Base-by-base conservation (phyloP, 2,888 invertebrate species). In the Morpho helenor region DNA sequence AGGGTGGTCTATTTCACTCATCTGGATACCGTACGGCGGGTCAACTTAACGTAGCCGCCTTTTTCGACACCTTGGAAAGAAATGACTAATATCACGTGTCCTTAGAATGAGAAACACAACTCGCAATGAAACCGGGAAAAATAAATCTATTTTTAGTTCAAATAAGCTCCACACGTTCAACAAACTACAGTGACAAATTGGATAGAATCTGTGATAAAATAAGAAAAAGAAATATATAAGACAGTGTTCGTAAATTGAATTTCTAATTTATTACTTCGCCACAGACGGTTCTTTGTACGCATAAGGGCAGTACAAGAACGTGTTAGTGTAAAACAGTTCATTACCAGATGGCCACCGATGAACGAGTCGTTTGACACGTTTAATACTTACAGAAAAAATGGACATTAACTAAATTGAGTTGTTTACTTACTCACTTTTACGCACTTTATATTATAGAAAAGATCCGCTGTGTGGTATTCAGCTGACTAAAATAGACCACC, bases 301-400 rank as follows among this genome's bases (percentile, higher is more conserved):
- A 60, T 58, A 60, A 62, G 61, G 60, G 61, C 54, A 52, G 48
- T 56, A 55, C 52, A 56, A 52, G 57, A 62, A 62, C 55, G 54
- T 60, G 60, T 59, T 52, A 56, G 60, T 55, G 62, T 71, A 70
- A 76, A 70, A 7, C 22, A 46, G 52, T 52, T 52, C 73, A 71
- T 71, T 73, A 66, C 80, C 85, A 87, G 82, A 86, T 87, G 86
- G 84, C 78, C 69, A 66, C 66, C 77, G 76, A 78, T 82, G 84
- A 86, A 82, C 84, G 82, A 80, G 74, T 75, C 79, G 81, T 81
- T 66, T 57, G 61, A 59, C 64, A 65, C 66, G 62, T 61, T 64
- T 44, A 47, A 49, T 55, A 50, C 46, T 49, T 48, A 53, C 41
- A 22, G 52, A 57, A 56, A 63, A 56, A 50, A 59, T 66, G 60